Percentiles rank a stretch among this genome's conserved stretches.
phyloP scores from a whole-genome alignment of 2,888 invertebrate genomes.

The Aspidiotus rigidus region DNA sequence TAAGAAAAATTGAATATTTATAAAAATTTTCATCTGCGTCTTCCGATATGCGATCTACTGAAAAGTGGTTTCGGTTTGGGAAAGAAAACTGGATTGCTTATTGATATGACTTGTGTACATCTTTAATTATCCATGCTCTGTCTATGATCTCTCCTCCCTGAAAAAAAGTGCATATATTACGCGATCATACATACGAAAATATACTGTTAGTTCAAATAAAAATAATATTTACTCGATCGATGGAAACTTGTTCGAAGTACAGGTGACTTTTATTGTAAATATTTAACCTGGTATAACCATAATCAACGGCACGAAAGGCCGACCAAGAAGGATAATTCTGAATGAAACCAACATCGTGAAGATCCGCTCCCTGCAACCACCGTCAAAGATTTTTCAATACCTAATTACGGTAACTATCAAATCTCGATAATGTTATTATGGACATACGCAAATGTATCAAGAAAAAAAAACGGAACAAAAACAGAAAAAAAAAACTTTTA shows the following conservation, averaged over 20 bases:
- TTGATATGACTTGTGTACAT: conserved; percentile 35
- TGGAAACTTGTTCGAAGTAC: conserved; percentile 69
- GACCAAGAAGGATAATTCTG: conserved; percentile 62
- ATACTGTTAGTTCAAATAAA: not conserved
- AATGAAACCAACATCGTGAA: conserved; percentile 67
- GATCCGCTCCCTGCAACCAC: conserved; percentile 59
- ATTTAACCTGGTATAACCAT: conserved; percentile 81
- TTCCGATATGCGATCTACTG: no score
- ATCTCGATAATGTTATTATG: no score
- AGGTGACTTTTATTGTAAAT: conserved; percentile 75
- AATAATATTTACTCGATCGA: conserved; percentile 37
- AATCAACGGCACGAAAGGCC: conserved; percentile 76
- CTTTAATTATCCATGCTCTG: conserved; percentile 39
- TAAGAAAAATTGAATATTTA: no score
- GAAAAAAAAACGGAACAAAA: no score
- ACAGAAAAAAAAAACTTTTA: no score
- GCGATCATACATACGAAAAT: not conserved
- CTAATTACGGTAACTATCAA: not conserved
- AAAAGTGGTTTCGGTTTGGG: no score
- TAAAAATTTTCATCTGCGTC: no score
- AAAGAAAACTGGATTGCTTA: no score
- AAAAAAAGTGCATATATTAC: conserved; percentile 17
- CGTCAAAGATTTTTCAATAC: no score
- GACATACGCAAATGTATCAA: no score
- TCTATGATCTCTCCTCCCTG: conserved; percentile 40